phyloP scores from a whole-genome alignment of 2,113 vertebrate genomes.

The Xenus cinereus region DNA sequence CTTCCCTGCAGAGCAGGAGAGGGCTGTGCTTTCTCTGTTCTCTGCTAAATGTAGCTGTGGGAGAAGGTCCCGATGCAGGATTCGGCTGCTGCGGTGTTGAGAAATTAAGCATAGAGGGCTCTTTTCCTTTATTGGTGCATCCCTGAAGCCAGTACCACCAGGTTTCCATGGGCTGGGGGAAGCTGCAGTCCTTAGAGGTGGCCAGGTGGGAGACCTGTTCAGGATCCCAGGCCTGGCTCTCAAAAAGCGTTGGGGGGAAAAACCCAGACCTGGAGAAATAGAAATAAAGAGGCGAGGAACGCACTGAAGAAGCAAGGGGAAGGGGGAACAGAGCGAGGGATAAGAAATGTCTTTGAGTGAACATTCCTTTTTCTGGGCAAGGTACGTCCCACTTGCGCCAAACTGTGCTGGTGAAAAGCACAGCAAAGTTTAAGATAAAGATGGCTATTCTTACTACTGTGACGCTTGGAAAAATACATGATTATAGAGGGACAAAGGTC shows the following conservation, averaged over 20 bases:
- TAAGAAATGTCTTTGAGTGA: not conserved
- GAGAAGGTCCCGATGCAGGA: fast-evolving
- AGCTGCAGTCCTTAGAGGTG: not conserved
- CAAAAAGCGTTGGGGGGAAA: fast-evolving
- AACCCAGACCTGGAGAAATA: not conserved
- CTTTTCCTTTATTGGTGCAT: not conserved
- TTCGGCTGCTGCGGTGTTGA: not conserved
- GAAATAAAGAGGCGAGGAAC: not conserved
- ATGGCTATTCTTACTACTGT: not conserved
- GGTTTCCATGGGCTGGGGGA: not conserved
- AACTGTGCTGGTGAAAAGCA: not conserved
- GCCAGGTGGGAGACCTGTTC: not conserved
- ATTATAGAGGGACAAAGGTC: not conserved
- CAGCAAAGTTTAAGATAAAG: not conserved
- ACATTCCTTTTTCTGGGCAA: not conserved
- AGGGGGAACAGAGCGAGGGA: not conserved
- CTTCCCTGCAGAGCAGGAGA: not conserved
- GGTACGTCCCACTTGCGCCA: not conserved
- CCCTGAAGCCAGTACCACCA: fast-evolving
- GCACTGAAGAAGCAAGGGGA: not conserved
- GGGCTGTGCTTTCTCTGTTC: not conserved
- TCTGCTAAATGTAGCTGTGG: not conserved
- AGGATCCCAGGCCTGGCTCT: not conserved
- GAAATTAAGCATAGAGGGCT: not conserved
- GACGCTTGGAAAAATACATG: not conserved